Conservation (phyloP, 2,113 vertebrate genomes). For the Psilopogon haemacephalus region DNA sequence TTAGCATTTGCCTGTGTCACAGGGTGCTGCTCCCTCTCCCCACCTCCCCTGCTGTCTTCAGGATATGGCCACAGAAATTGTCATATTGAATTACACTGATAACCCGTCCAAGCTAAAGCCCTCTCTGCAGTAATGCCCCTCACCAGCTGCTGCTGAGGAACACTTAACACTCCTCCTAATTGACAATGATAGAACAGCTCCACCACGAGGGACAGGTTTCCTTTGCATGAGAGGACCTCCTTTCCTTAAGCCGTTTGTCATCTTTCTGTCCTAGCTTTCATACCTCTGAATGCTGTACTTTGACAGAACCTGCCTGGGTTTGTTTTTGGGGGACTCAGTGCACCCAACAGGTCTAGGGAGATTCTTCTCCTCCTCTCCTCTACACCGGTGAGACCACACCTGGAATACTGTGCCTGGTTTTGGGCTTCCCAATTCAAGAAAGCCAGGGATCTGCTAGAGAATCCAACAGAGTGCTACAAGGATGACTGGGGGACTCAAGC, state of each 20-base stretch:
- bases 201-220: not conserved
- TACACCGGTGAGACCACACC: too few relatives aligned
- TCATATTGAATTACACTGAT: slow-evolving; percentile 36
- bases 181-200: slow-evolving; percentile 41
- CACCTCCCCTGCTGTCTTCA: slow-evolving; percentile 7
- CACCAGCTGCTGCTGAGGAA: slow-evolving; percentile 19
- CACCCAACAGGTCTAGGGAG: too few relatives aligned
- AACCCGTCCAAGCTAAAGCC: not conserved
- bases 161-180: not conserved
- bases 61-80: not conserved
- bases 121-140: not conserved
- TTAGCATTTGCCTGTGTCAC: not conserved
- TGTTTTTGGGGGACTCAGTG: fast-evolving
- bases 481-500: too few relatives aligned
- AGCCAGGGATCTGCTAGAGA: too few relatives aligned
- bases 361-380: too few relatives aligned
- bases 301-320: fast-evolving
- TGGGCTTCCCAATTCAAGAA: too few relatives aligned
- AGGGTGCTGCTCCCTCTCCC: not conserved
- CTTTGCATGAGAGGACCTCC: not conserved
- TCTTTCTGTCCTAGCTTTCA: not conserved
- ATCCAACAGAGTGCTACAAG: too few relatives aligned
- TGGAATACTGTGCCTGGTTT: too few relatives aligned
- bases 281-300: fast-evolving
- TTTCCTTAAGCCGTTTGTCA: not conserved